Conservation (phyloP, 2,113 vertebrate genomes). For the Ramphastos sulfuratus region DNA sequence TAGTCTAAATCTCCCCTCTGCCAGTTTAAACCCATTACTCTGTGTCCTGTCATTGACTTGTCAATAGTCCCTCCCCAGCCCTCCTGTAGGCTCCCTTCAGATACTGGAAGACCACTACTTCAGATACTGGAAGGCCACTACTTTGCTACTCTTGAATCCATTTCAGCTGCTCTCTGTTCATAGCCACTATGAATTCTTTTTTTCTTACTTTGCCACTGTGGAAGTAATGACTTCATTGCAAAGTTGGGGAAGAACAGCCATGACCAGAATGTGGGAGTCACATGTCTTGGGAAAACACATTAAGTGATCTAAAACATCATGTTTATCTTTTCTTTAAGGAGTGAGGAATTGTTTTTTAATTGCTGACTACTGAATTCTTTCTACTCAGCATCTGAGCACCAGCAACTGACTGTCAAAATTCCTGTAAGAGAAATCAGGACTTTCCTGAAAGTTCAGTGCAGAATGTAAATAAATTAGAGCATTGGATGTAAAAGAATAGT, state of each 20-base stretch:
- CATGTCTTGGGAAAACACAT: rapidly evolving
- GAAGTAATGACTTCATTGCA: background rate
- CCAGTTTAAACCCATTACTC: too few relatives aligned
- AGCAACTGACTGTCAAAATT: background rate
- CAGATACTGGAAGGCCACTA: too few relatives aligned
- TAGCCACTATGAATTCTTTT: background rate
- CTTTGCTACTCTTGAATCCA: background rate
- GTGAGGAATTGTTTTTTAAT: background rate
- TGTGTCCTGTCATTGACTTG: too few relatives aligned
- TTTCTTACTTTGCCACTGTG: background rate
- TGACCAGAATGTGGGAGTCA: background rate
- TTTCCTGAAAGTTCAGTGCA: too few relatives aligned
- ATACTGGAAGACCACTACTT: too few relatives aligned
- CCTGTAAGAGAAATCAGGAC: too few relatives aligned
- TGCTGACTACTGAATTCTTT: background rate
- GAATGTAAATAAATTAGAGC: too few relatives aligned
- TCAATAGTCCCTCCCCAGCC: too few relatives aligned
- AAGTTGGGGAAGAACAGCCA: background rate
- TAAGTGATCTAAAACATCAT: background rate
- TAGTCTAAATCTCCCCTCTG: too few relatives aligned
- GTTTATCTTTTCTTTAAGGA: background rate
- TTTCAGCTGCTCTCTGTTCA: background rate
- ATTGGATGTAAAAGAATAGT: too few relatives aligned
- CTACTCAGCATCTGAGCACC: background rate
- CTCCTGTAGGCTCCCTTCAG: too few relatives aligned